Evolutionary conservation across 2,797 vertebrate species (phyloP), one percentile per base, ranked within the genome.

Genomic region (Poecilia gillii): DNA sequence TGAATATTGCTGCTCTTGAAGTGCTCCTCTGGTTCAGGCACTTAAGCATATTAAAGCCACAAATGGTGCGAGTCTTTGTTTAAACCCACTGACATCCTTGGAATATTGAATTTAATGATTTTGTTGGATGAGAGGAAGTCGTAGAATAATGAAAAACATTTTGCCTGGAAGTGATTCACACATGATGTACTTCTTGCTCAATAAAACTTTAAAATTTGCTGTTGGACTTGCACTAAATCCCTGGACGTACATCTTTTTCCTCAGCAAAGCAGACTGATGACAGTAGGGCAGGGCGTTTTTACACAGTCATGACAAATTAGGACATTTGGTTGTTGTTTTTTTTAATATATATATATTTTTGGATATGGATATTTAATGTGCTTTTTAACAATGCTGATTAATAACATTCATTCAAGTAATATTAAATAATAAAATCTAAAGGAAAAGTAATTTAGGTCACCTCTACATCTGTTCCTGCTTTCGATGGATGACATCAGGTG

Each of bases 71-170:
- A 88, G 84, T 76, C 81, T 90, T 72, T 76, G 82, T 84, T 88
- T 84, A 91, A 92, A 91, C 82, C 76, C 85, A 68, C 81, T 87
- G 88, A 87, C 84, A 86, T 83, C 82, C 83, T 83, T n/a, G 64
- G 81, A 87, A 88, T 87, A 82, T 55, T 78, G 79, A 88, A 85
- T 84, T 77, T 76, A 77, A 59, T 85, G 78, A 87, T 88, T 87
- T 81, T 87, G 51, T 77, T 82, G 87, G 79, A 91, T 75, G 81
- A 85, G 85, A 85, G 74, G 57, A 71, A 85, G 80, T 77, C 11
- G n/a, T 45, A 41, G 76, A 80, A 84, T 80, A 81, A 84, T 53
- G 73, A 90, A 46, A 53, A 70, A 76, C 77, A 82, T 74, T 87
- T 87, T 73, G 81, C 74, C 71, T 85, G 28, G 77, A 84, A 83